These are phyloP conservation scores for Psittacula cyanocephala DNA, from an alignment of 2,113 vertebrate genomes.

Conservation along the genomic window DNA sequence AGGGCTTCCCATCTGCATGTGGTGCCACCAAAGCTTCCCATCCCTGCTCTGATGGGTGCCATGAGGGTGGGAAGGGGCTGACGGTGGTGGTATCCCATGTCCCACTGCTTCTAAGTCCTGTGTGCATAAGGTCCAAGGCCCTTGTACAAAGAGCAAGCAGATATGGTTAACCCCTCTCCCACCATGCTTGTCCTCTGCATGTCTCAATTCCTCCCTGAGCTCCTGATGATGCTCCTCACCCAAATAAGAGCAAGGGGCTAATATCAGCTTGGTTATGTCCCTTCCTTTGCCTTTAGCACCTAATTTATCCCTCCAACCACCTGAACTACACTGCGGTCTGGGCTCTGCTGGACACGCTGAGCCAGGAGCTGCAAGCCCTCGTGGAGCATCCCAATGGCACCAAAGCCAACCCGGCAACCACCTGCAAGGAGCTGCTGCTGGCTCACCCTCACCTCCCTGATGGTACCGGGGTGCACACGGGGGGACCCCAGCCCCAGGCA, in stretches of 20 bases:
- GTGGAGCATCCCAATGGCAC: constrained; percentile 82
- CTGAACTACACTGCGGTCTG: constrained; percentile 74
- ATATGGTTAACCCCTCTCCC: neutral
- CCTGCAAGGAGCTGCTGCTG: constrained; percentile 88
- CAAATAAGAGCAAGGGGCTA: neutral
- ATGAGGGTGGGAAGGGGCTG: neutral
- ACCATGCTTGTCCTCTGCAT: rapidly evolving
- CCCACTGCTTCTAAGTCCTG: neutral
- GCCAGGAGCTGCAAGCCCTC: constrained; percentile 76
- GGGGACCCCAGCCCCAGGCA: neutral
- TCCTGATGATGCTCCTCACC: neutral
- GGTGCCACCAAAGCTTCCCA: neutral
- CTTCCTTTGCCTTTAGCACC: constrained; percentile 51
- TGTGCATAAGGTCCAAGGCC: neutral
- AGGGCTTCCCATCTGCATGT: neutral
- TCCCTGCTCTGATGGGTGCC: neutral
- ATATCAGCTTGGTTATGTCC: neutral
- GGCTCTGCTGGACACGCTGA: constrained; percentile 77
- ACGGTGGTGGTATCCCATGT: rapidly evolving
- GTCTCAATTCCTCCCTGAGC: neutral
- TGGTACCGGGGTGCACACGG: constrained; percentile 60
- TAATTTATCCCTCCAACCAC: constrained; percentile 78
- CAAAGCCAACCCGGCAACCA: constrained; percentile 80
- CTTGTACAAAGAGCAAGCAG: neutral
- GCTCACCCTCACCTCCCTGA: constrained; percentile 80